Evolutionary conservation across 2,797 vertebrate genomes (phyloP).

Genomic region (Platyrinchus mystaceus): DNA sequence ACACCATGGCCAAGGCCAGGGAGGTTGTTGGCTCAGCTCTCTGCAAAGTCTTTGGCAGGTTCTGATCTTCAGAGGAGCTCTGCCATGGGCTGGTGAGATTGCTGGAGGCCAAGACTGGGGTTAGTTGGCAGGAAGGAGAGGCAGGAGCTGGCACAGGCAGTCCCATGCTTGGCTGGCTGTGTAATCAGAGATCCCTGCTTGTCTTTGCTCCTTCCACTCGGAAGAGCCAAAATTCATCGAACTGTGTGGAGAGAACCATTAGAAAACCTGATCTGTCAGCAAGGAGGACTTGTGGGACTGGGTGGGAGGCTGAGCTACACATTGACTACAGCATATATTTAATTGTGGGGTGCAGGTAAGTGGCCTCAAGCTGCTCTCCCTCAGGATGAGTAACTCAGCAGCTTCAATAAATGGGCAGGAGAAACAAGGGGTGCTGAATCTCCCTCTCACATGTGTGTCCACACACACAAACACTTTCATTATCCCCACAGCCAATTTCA

Average conservation of each 20-base stretch:
- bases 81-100: background rate
- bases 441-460: background rate
- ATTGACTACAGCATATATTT: rapidly evolving
- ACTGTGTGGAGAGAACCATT: background rate
- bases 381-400: background rate
- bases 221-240: background rate
- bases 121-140: background rate
- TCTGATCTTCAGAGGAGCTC: background rate
- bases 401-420: background rate
- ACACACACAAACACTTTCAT: background rate
- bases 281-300: background rate
- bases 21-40: background rate
- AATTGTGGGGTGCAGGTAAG: background rate
- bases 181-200: background rate
- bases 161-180: background rate
- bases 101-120: background rate
- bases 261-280: background rate
- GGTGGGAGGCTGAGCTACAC: background rate
- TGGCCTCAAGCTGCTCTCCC: background rate
- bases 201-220: background rate
- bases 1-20: background rate
- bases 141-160: background rate
- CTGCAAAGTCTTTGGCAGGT: conserved; percentile 2
- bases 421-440: background rate
- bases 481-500: background rate